Base-by-base conservation (phyloP, 1,140 invertebrate genomes). In the Aporrectodea caliginosa region DNA sequence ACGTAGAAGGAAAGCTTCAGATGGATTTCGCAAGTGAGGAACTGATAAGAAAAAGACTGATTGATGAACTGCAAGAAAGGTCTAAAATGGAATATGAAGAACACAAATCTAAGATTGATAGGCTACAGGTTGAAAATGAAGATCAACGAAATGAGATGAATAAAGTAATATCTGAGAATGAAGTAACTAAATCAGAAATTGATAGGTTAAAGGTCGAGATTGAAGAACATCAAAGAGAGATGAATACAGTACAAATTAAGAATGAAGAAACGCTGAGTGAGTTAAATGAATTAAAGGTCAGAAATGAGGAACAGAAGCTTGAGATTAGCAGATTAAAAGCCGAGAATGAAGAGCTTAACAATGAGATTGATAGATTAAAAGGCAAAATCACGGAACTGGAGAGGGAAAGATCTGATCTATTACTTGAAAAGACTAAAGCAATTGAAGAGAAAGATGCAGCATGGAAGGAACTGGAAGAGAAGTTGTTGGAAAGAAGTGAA, bases 321-420 rank as follows among this genome's bases (percentile, higher is more conserved):
- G 31, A 72, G 32, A 69, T 78, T 1, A 30, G 22, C 2, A 69
- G 30, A 14, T 32, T 43, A 16, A 34, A 16, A 2, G 75, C 71
- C 27, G 30, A 82, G 74, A 43, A n/a, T n/a, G 70, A 72, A 12
- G 70, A 72, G 70, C 6, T 12, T 12, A 27, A 12, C n/a, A 29
- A 27, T 72, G 31, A 72, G 32, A 69, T 78, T 1, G 68, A 31
- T 2, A 69, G 30, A 14, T 32, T 43, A 16, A 34, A 16, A 2
- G 75, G 72, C 27, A 32, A 82, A 73, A 43, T 81, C 1, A 76
- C 82, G 69, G 32, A 35, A n/a, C 43, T 81, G 0, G 75, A 83
- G 33, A 69, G 77, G n/a, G 69, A 80, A 70, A 69, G 80, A 31
- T 74, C 69, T 43, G 69, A 33, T 2, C 69, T 74, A 33, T 22